Percentiles rank a stretch among this genome's conserved stretches.
These are phyloP conservation scores for Anodontia alba DNA, from an alignment of 2,888 invertebrate genomes.

Conservation along the genomic window DNA sequence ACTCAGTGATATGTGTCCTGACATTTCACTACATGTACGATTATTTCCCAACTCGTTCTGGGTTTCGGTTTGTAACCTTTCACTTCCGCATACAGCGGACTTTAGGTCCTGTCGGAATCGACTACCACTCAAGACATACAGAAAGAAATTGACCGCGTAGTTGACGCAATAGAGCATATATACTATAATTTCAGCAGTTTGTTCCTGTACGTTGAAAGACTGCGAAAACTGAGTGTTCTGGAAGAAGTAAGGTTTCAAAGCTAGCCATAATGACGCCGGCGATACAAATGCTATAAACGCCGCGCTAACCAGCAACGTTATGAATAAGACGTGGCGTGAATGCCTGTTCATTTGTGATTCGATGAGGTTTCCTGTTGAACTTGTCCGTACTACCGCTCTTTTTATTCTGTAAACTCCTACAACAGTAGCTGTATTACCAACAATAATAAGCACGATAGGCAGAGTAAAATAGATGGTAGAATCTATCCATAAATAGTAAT, in stretches of 20 bases:
- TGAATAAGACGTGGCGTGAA: neutral
- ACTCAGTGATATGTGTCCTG: too few relatives aligned
- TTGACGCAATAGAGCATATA: neutral
- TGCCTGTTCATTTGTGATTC: neutral
- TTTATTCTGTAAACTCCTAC: neutral
- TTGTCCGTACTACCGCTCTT: neutral
- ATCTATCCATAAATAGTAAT: neutral
- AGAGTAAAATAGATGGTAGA: neutral
- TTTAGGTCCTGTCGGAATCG: neutral
- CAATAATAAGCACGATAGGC: neutral
- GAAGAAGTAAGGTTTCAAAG: neutral
- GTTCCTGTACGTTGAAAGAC: neutral
- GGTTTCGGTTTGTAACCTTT: too few relatives aligned
- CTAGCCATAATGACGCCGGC: neutral
- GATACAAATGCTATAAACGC: neutral
- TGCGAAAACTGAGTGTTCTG: neutral
- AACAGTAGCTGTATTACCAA: neutral
- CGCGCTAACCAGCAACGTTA: neutral
- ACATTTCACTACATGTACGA: too few relatives aligned
- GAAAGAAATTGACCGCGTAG: neutral
- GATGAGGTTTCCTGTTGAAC: neutral
- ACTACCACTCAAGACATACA: neutral
- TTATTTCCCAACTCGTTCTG: too few relatives aligned
- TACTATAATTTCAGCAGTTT: neutral
- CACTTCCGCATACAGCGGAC: neutral